phyloP scores from a whole-genome alignment of 1,140 invertebrate genomes.

The Parasteatoda tepidariorum region DNA sequence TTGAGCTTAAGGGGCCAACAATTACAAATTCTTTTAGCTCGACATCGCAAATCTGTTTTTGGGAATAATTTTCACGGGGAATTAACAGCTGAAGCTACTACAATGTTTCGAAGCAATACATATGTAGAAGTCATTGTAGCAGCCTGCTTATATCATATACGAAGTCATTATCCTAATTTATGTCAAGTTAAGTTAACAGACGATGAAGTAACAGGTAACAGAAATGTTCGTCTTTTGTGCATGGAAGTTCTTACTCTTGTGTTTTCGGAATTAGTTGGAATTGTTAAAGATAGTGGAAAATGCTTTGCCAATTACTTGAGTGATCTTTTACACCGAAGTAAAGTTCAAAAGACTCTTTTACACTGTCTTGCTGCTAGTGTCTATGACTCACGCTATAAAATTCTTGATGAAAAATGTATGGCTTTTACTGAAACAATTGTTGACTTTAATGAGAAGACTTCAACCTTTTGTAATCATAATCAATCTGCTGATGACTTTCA shows the following conservation, averaged over 20 bases:
- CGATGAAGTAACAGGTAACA: slow-evolving; percentile 82
- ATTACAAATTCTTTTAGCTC: slow-evolving; percentile 76
- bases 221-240: slow-evolving; percentile 73
- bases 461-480: background rate
- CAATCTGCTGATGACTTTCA: slow-evolving; percentile 47
- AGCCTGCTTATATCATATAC: slow-evolving; percentile 82
- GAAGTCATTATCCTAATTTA: slow-evolving; percentile 84
- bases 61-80: slow-evolving; percentile 83
- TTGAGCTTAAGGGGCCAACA: slow-evolving; percentile 69
- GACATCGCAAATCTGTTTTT: slow-evolving; percentile 84
- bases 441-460: slow-evolving; percentile 80
- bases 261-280: slow-evolving; percentile 81
- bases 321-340: slow-evolving; percentile 83
- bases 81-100: slow-evolving; percentile 70
- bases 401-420: slow-evolving; percentile 27
- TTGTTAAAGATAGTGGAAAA: slow-evolving; percentile 84
- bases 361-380: slow-evolving; percentile 86
- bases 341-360: slow-evolving; percentile 88
- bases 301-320: slow-evolving; percentile 86
- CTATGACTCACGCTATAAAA: slow-evolving; percentile 72
- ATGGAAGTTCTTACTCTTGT: slow-evolving; percentile 83
- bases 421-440: slow-evolving; percentile 85
- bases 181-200: slow-evolving; percentile 75
- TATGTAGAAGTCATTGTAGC: slow-evolving; percentile 85
- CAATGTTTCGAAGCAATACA: slow-evolving; percentile 78